Evolutionary conservation across 2,113 vertebrate genomes (phyloP), one percentile per base, ranked within the genome.

Genomic region (Taurulus bubalis): DNA sequence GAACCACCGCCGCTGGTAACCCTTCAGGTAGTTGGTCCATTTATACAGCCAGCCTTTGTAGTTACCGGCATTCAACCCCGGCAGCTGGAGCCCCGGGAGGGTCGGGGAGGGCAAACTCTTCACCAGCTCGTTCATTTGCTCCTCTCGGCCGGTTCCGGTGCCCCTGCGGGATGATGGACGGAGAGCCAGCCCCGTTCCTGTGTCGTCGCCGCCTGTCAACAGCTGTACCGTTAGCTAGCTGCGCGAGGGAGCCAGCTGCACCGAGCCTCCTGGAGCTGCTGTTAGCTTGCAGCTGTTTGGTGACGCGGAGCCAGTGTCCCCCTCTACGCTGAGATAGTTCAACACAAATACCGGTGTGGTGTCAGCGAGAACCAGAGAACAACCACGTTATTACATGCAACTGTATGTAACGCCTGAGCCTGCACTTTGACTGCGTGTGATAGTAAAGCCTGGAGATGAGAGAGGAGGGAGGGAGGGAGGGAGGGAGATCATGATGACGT

Each of bases 11-110:
- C 97, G 95, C 94, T 98, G 97, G 93, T 98, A 98, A 26, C 97
- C 97, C 90, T 98, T 97, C 88, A 98, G 91, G 88, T 98, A 98
- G 94, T 98, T 98, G 88, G 97, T 98, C 97, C 97, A 98, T 93
- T 98, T 98, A 90, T 97, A 96, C 24, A 98, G 96, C 97, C 97
- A 98, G 53, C 97, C 97, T 82, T 93, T 95, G 92, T 96, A 93
- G 34, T 94, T 92, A 81, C 96, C 96, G 36, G 94, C 92, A 80
- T 96, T 96, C 82, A 36, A 8, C 40, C 86, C 83, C 53, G 87
- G 81, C 38, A 78, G 83, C 28, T 90, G 90, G 20, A 93, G 82
- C 82, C 89, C 91, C 71, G 94, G 84, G 6, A 93, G 87, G 26
- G 87, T 90, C 72, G 94, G 91, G n/a, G 93, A 94, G 22, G 93